Percentiles rank a stretch among this genome's conserved stretches.
Evolutionary conservation across 2,797 vertebrate genomes (phyloP).

Genomic region (Paratrypauchen microcephalus): DNA sequence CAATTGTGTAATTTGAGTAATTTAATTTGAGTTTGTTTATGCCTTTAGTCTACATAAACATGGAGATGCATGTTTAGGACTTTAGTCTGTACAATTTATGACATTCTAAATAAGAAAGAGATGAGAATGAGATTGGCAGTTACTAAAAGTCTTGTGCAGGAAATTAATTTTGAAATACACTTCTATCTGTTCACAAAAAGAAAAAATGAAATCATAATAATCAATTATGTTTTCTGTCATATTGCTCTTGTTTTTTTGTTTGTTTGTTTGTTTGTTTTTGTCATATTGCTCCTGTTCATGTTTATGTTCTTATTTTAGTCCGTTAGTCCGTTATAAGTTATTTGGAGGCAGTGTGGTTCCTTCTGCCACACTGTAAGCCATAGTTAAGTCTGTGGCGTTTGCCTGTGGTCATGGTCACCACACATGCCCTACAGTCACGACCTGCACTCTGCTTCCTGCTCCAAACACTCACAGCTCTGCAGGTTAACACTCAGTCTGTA

Average conservation of each 20-base stretch:
- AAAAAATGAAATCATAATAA: too few species aligned
- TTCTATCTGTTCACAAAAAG: too few species aligned
- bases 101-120: too few species aligned
- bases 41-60: not conserved
- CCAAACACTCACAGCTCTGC: conserved; percentile 49
- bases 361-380: conserved; percentile 29
- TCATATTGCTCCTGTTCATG: too few species aligned
- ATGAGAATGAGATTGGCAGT: too few species aligned
- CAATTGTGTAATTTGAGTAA: not conserved
- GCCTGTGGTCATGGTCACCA: conserved; percentile 61
- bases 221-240: too few species aligned
- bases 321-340: not conserved
- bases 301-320: not conserved
- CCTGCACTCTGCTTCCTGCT: conserved; percentile 54
- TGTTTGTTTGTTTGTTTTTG: too few species aligned
- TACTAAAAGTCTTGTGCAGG: not conserved
- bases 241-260: too few species aligned
- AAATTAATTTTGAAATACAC: too few species aligned
- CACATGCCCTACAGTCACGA: conserved; percentile 60
- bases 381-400: conserved; percentile 41
- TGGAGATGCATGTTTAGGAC: not conserved
- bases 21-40: not conserved
- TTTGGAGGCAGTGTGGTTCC: conserved; percentile 40
- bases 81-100: too few species aligned
- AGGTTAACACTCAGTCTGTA: conserved; percentile 59